Percentiles rank a stretch among this genome's conserved stretches.
These are phyloP conservation scores for Sesia bembeciformis DNA, from an alignment of 2,888 invertebrate genomes.

Conservation along the genomic window DNA sequence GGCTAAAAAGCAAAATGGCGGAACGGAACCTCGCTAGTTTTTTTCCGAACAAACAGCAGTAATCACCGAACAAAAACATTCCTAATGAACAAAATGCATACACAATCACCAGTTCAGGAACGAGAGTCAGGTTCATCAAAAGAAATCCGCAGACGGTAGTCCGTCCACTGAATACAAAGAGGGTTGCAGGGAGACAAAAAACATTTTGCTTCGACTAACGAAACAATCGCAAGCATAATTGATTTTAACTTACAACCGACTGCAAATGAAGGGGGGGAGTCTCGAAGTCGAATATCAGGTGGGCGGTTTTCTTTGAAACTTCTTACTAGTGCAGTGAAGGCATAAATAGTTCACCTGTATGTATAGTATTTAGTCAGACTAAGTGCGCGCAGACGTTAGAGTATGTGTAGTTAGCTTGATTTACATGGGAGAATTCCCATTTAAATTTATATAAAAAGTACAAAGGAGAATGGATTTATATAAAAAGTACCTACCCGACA, in stretches of 20 bases:
- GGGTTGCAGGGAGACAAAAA: conserved; percentile 37
- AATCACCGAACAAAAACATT: conserved; percentile 1
- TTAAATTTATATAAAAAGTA: too few relatives aligned
- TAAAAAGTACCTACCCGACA: too few relatives aligned
- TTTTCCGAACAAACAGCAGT: background rate
- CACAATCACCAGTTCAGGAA: conserved; percentile 18
- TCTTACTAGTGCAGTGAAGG: too few relatives aligned
- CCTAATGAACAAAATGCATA: conserved; percentile 25
- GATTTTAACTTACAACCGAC: conserved; percentile 63
- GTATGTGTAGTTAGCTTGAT: too few relatives aligned
- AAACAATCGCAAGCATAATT: conserved; percentile 71
- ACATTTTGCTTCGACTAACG: conserved; percentile 63
- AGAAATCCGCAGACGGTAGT: conserved; percentile 58
- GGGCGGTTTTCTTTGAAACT: too few relatives aligned
- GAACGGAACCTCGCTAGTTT: background rate
- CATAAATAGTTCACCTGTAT: too few relatives aligned
- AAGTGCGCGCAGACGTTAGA: too few relatives aligned
- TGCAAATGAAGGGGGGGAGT: conserved; percentile 45
- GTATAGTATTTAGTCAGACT: too few relatives aligned
- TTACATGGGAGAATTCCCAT: too few relatives aligned
- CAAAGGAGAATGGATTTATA: too few relatives aligned
- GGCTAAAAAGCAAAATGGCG: too few relatives aligned
- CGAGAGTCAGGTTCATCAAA: conserved; percentile 57
- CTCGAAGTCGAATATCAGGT: background rate
- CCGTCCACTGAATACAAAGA: conserved; percentile 59